Evolutionary conservation across 2,797 vertebrate species (phyloP).

Genomic region (Falco naumanni): DNA sequence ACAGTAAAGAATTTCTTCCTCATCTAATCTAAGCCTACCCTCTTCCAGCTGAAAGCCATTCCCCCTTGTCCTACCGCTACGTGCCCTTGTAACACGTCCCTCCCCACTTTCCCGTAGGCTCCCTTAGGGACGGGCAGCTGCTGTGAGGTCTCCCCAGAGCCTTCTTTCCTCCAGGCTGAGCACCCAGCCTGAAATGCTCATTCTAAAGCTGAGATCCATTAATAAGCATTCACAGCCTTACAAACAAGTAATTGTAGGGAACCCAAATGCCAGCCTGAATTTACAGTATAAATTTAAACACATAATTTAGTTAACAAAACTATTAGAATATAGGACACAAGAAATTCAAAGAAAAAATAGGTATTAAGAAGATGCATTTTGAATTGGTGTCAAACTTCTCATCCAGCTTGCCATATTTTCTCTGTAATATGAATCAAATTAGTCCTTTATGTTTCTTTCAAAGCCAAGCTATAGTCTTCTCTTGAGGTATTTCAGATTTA

Average conservation of each 20-base stretch:
- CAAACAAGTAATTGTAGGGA: not conserved
- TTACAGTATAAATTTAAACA: not conserved
- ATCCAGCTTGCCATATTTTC: not conserved
- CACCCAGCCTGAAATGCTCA: not conserved
- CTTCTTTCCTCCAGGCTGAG: not conserved
- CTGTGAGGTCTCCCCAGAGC: not conserved
- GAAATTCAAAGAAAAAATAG: not conserved
- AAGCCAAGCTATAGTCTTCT: not conserved
- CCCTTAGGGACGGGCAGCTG: no score
- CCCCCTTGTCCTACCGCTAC: no score
- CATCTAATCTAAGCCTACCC: no score
- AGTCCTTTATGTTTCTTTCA: not conserved
- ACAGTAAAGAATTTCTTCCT: no score
- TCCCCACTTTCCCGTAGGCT: no score
- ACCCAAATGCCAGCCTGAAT: not conserved
- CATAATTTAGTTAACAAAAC: not conserved
- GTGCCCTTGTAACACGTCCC: no score
- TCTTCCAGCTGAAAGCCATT: no score
- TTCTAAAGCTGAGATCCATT: not conserved
- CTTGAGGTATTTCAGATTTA: not conserved
- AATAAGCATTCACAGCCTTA: conserved; percentile 13
- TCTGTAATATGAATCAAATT: not conserved
- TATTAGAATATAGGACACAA: not conserved
- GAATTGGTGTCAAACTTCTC: not conserved
- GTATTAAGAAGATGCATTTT: not conserved